Base-by-base conservation (phyloP, 2,888 invertebrate species). In the Epirrhoe alternata region DNA sequence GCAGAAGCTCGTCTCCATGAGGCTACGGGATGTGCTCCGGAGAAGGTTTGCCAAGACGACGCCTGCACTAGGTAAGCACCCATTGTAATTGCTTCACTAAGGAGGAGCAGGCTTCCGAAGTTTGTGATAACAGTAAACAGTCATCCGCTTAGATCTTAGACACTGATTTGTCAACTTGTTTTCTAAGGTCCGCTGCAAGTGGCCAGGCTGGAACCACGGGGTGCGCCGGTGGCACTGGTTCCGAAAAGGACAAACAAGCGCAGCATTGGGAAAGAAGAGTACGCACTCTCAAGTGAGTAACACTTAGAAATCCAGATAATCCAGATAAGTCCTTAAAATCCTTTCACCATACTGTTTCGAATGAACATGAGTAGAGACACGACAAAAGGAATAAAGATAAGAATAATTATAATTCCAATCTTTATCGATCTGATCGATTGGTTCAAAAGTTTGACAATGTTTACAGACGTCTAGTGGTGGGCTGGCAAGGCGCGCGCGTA, bases 191-290 rank as follows among this genome's bases (percentile, higher is more conserved):
- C 4, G 84, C 91, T 47, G 92, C 89, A 1, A 84, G 85, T 0
- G 86, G 84, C 0, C 87, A 88, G 47, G 89, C 87, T 0, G 93
- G 90, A 2, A 94, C 95, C 5, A 95, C 95, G 50, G 96, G 96
- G 45, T 96, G 97, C 83, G 95, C 96, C 0, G 96, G 95, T 53
- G 94, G 95, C 24, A 92, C 95, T 14, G 94, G 94, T 42, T 95
- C 94, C 12, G 96, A 96, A 80, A 95, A 95, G 72, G 97, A 97
- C 83, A 97, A 97, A 80, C 97, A 97, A 86, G 95, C 97, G 58
- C 96, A 97, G 71, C 95, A 97, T 60, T 98, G 98, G 98, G 97
- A 98, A 77, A 94, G 98, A 70, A 95, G 97, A 77, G 95, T 96
- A 55, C 94, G 97, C 79, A 95, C 97, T 0, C 94, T 98, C 50